Percentiles rank a stretch among this genome's conserved stretches.
These are phyloP conservation scores for Crematogaster levior DNA, from an alignment of 2,888 invertebrate genomes.

Conservation along the genomic window DNA sequence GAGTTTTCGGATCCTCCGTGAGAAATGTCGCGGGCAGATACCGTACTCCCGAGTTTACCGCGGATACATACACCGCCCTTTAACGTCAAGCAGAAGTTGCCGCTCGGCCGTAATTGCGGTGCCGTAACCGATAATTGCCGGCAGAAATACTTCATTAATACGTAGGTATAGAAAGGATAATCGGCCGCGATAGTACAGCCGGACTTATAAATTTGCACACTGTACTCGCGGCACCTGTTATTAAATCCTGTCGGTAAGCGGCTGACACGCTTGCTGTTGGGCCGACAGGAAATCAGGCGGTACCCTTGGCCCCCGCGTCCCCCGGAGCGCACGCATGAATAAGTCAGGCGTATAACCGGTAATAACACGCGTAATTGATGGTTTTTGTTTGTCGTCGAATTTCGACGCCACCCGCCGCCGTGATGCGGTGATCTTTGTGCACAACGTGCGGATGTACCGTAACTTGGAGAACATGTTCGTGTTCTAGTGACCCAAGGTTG, in stretches of 20 bases:
- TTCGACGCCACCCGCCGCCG: conserved; percentile 49
- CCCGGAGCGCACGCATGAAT: conserved; percentile 45
- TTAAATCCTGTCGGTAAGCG: conserved; percentile 56
- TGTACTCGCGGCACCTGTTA: conserved; percentile 54
- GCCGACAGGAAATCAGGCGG: conserved; percentile 51
- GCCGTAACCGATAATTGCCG: conserved; percentile 54
- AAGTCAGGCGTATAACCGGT: conserved; percentile 53
- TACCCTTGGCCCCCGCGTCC: conserved; percentile 22
- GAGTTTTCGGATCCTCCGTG: conserved; percentile 27
- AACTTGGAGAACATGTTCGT: conserved; percentile 10
- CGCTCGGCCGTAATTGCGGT: conserved; percentile 50
- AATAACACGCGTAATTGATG: conserved; percentile 51
- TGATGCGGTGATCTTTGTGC: neutral
- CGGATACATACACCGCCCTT: conserved; percentile 36
- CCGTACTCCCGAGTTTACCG: conserved; percentile 34
- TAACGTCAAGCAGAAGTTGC: conserved; percentile 51
- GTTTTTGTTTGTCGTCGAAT: conserved; percentile 52
- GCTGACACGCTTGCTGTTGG: conserved; percentile 51
- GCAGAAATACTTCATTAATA: conserved; percentile 56
- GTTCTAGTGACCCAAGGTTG: conserved; percentile 16
- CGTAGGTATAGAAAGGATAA: conserved; percentile 57
- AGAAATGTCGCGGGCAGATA: conserved; percentile 50
- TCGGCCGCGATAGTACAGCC: conserved; percentile 53
- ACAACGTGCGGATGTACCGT: conserved; percentile 23
- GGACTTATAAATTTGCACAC: conserved; percentile 56